These are phyloP conservation scores for Drosophila punjabiensis DNA, from an alignment of 1,140 invertebrate species.

Conservation along the genomic window DNA sequence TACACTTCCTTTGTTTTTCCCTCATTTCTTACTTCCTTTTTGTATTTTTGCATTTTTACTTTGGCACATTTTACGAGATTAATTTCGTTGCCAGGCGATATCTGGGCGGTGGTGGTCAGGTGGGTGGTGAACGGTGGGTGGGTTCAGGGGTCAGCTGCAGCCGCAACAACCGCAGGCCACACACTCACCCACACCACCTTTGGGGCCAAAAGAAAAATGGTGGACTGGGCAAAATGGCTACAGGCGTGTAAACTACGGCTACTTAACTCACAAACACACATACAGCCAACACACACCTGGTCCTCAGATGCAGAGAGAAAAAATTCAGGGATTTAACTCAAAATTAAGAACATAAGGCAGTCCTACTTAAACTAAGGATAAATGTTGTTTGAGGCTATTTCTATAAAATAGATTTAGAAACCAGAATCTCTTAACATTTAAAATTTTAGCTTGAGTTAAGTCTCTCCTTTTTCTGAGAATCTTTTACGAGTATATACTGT, in stretches of 20 bases:
- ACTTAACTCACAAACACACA: conserved; percentile 62
- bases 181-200: conserved; percentile 25
- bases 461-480: background rate
- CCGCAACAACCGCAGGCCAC: conserved; percentile 56
- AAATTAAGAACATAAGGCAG: no score
- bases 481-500: background rate
- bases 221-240: conserved; percentile 11
- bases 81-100: conserved; percentile 63
- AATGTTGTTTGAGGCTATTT: background rate
- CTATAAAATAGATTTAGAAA: background rate
- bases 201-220: conserved; percentile 7
- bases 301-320: conserved; percentile 4
- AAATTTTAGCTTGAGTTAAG: no score
- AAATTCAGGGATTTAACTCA: background rate
- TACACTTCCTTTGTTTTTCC: conserved; percentile 15
- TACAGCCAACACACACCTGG: conserved; percentile 42
- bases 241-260: conserved; percentile 74
- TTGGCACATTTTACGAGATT: conserved; percentile 79
- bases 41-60: conserved; percentile 65
- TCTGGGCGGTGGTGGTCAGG: conserved; percentile 20
- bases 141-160: conserved; percentile 31
- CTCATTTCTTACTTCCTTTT: conserved; percentile 10
- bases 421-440: background rate
- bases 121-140: conserved; percentile 11
- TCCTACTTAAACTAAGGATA: background rate